Evolutionary conservation across 2,113 vertebrate genomes (phyloP), one percentile per base, ranked within the genome.

Genomic region (Nerophis lumbriciformis): DNA sequence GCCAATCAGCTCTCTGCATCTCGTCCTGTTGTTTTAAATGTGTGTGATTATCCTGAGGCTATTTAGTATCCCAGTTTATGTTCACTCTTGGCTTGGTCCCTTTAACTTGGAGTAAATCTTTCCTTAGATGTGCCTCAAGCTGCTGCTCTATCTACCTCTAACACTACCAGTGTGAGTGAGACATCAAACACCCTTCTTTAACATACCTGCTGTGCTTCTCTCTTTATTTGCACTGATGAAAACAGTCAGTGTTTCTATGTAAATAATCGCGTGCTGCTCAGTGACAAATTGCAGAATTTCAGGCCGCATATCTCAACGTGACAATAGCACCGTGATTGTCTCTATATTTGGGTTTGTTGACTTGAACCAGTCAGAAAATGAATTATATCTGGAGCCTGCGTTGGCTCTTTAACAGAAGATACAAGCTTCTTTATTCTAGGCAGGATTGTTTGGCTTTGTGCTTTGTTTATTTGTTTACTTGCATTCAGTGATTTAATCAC

Each of bases 331-430:
- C 59, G 53, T 39, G 8, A 9, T 38, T 60, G 66, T 74, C 65
- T 79, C 61, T 16, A 47, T 39, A 70, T 73, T 56, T 3, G 35
- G 48, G 61, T 69, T 51, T 76, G 62, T 53, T 72, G 67, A 72
- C 59, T 75, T 58, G 16, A 68, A 61, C 61, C 61, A 68, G 44
- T 57, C 42, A 63, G 51, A 6, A 65, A 51, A 75, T 60, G 38
- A 42, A 60, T 66, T 77, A 72, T 68, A 69, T 81, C 68, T 73
- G 57, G 61, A 73, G 63, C 44, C 55, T 63, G 52, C 53, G 15
- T 39, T 77, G 37, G 53, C 69, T 83, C 74, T 82, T 80, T 84
- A 82, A 78, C 62, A 65, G 19, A 66, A 66, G 16, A 73, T 63
- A 69, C 71, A 67, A 62, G 47, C 65, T 65, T 59, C 13, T 8